Percentiles rank a stretch among this genome's conserved stretches.
These are phyloP conservation scores for Anguilla megastoma DNA, from an alignment of 2,797 vertebrate genomes.

Conservation along the genomic window DNA sequence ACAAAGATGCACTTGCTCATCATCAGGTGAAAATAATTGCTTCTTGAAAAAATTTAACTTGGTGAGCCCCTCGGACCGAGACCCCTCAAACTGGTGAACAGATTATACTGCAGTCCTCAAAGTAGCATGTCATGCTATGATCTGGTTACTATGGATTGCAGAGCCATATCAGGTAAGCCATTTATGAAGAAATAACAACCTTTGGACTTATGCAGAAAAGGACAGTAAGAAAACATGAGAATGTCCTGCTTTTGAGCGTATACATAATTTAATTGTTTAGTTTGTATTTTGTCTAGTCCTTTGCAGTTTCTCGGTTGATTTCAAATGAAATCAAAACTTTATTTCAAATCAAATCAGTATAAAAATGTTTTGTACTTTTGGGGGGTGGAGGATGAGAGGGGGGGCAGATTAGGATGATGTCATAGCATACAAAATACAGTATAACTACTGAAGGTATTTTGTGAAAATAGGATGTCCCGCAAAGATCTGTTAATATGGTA, in stretches of 20 bases:
- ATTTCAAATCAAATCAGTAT: too few species aligned
- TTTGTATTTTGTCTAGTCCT: not conserved
- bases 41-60: not conserved
- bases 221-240: too few species aligned
- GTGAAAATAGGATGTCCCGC: not conserved
- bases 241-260: not conserved
- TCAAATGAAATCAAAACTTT: not conserved
- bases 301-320: not conserved
- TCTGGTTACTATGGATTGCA: not conserved
- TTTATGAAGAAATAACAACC: not conserved
- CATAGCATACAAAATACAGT: not conserved
- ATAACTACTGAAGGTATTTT: not conserved
- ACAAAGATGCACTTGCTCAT: not conserved
- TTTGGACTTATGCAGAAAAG: not conserved
- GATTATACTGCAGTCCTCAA: not conserved
- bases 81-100: not conserved
- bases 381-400: too few species aligned
- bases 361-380: too few species aligned
- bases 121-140: not conserved
- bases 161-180: not conserved
- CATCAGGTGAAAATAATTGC: not conserved
- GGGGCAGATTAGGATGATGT: not conserved
- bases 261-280: not conserved
- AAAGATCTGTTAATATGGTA: not conserved
- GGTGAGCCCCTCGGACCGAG: not conserved